Evolutionary conservation across 1,140 invertebrate species (phyloP).

Genomic region (Drosophila quadrilineata): DNA sequence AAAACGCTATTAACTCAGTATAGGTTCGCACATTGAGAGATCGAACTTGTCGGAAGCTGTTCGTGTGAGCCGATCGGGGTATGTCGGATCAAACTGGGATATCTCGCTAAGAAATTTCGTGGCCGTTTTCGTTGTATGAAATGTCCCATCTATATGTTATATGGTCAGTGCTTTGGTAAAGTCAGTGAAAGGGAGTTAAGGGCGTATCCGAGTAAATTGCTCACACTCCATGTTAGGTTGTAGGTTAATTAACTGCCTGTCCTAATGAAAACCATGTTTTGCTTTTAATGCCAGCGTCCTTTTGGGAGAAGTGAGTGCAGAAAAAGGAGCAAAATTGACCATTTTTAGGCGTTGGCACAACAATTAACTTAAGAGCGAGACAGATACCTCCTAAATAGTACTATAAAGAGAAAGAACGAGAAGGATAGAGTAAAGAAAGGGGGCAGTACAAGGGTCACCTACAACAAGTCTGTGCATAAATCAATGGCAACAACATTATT

Average conservation of each 20-base stretch:
- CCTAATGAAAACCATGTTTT: conserved; percentile 48
- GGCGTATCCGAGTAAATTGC: not conserved
- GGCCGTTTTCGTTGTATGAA: too few relatives aligned
- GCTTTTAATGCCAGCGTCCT: conserved; percentile 39
- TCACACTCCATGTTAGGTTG: conserved; percentile 31
- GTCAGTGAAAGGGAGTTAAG: not conserved
- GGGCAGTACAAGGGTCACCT: conserved; percentile 1
- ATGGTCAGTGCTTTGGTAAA: too few relatives aligned
- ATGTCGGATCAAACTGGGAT: too few relatives aligned
- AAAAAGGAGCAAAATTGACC: conserved; percentile 59
- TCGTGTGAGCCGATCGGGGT: too few relatives aligned
- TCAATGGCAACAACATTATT: conserved; percentile 78
- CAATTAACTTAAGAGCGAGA: conserved; percentile 70
- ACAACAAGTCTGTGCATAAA: conserved; percentile 55
- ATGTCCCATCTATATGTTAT: too few relatives aligned
- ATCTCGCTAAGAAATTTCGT: too few relatives aligned
- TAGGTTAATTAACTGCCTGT: conserved; percentile 71
- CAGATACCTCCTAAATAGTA: conserved; percentile 5
- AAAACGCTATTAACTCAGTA: too few relatives aligned
- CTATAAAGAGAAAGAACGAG: conserved; percentile 10
- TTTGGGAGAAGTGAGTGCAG: conserved; percentile 38
- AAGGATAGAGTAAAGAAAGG: not conserved
- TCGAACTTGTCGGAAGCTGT: too few relatives aligned
- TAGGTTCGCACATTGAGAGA: too few relatives aligned
- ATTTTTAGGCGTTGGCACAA: conserved; percentile 62